Base-by-base conservation (phyloP, 2,888 invertebrate species). In the Drosophila nr. perissopoda region DNA sequence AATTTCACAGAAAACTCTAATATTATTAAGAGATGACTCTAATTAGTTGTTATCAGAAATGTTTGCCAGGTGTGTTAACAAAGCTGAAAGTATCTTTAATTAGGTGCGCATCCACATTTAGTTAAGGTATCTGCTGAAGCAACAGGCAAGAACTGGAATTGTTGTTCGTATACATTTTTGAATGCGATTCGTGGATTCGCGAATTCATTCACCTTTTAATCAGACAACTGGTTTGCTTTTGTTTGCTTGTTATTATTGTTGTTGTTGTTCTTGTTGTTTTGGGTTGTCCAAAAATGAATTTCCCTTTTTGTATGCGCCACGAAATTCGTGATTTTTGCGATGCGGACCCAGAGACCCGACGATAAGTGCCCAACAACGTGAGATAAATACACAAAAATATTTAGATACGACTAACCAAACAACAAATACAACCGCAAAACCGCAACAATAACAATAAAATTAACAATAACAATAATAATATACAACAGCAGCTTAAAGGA, bases 151-250 rank as follows among this genome's bases (percentile, higher is more conserved):
- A 29, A 60, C 53, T 38, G 64, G 60, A 73, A 58, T 31, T 75
- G 57, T 62, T 73, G 52, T 67, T 70, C 56, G 57, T 69, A 45
- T 53, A 45, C 45, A 60, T 67, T 68, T 65, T 71, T 69, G 70
- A 86, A 69, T 88, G 77, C 73, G 86, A 69, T 78, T 75, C 69
- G 78, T 66, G 69, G 59, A 67, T 69, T 68, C 63, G 74, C 73
- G 65, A 82, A 84, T 89, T 87, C 87, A 87, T 87, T 87, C 87
- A 89, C 89, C 87, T 87, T 89, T 87, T 87, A 87, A 87, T 84
- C 87, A 81, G 69, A 63, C 71, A 87, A 87, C 89, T 79, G 76
- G 77, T 82, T 81, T 76, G 61, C 57, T 69, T 25, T 33, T 45
- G 45, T 25, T 25, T 34, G 34, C 45, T 64, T 58, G 58, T 18